Evolutionary conservation across 2,113 vertebrate species (phyloP).

Genomic region (Perca schrenkii): DNA sequence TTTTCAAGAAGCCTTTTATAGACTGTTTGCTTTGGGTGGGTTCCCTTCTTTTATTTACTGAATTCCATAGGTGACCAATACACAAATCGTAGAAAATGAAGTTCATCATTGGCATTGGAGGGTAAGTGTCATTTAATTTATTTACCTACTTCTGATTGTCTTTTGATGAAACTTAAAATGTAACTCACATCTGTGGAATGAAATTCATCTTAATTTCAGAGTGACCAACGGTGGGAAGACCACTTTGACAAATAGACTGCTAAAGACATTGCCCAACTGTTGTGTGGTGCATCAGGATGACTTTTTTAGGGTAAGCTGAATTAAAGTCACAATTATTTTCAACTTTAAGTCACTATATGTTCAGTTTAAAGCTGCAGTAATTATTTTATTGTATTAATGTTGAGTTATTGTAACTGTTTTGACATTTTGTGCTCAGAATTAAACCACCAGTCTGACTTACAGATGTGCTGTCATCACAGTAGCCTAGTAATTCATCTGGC

Average conservation of each 20-base stretch:
- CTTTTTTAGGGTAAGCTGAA: conserved; percentile 86
- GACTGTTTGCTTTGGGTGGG: conserved; percentile 59
- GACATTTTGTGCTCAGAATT: conserved; percentile 41
- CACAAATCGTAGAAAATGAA: conserved; percentile 78
- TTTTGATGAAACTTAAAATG: neutral
- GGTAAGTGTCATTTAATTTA: conserved; percentile 73
- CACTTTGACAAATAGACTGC: conserved; percentile 84
- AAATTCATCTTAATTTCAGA: conserved; percentile 65
- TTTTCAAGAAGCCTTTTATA: conserved; percentile 40
- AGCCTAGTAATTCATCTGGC: conserved; percentile 79
- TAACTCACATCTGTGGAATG: neutral
- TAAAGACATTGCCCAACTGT: conserved; percentile 85
- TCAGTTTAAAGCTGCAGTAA: conserved; percentile 35
- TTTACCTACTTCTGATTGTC: neutral
- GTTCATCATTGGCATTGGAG: conserved; percentile 85
- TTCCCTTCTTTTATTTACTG: conserved; percentile 79
- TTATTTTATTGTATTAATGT: neutral
- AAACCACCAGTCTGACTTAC: conserved; percentile 61
- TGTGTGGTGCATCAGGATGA: conserved; percentile 88
- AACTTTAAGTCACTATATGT: neutral
- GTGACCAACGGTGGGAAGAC: conserved; percentile 90
- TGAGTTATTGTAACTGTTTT: conserved; percentile 27
- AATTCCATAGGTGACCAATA: conserved; percentile 75
- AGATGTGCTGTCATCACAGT: conserved; percentile 79
- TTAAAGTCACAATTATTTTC: neutral